A percentile compares a stretch with the other conserved stretches of the same genome.
Conservation (phyloP, 2,113 vertebrate genomes). For the Chaenogobius annularis region DNA sequence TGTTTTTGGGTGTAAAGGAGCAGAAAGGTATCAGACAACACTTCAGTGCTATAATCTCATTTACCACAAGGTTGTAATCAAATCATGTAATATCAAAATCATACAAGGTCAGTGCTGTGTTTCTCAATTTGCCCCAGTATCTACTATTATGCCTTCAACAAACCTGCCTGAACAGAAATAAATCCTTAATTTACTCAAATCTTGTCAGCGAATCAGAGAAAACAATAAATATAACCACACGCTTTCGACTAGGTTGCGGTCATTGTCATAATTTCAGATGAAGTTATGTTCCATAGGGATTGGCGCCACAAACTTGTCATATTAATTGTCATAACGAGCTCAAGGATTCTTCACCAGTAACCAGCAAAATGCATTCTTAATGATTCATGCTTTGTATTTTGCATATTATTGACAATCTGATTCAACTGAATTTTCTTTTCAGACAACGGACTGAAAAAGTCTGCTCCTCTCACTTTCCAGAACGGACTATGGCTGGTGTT, state of each 20-base stretch:
- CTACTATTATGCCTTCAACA: too few species aligned
- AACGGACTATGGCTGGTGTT: constrained; percentile 86
- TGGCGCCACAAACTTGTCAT: too few species aligned
- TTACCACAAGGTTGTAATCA: background rate
- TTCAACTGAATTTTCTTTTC: background rate
- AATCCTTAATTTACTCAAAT: too few species aligned
- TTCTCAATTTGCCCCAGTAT: background rate
- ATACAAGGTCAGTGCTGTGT: background rate
- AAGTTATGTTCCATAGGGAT: too few species aligned
- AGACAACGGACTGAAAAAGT: constrained; percentile 73
- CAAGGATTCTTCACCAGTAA: too few species aligned
- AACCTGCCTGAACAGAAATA: too few species aligned
- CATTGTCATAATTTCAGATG: too few species aligned
- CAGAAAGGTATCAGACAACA: constrained; percentile 78
- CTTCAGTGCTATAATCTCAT: background rate
- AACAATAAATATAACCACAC: too few species aligned
- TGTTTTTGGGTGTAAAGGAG: constrained; percentile 85
- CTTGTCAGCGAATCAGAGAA: too few species aligned
- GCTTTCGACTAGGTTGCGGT: too few species aligned
- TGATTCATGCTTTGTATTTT: background rate
- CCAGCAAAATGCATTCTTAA: background rate
- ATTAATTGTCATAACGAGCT: too few species aligned
- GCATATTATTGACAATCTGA: background rate
- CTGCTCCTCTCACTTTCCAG: constrained; percentile 79
- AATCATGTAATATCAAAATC: background rate